Conservation (phyloP, 2,113 vertebrate genomes). For the Seriola aureovittata region DNA sequence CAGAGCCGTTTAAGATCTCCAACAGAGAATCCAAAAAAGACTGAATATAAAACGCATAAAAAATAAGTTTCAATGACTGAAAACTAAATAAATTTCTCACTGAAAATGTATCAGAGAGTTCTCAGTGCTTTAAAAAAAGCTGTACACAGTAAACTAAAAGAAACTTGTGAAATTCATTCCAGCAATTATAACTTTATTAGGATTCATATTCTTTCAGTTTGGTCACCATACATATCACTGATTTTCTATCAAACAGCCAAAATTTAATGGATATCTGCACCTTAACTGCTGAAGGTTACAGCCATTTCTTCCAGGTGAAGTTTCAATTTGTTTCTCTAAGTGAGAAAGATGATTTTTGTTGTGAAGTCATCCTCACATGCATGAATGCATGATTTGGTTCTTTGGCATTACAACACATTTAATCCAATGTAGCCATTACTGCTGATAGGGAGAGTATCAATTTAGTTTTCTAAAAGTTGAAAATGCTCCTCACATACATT, state of each 20-base stretch:
- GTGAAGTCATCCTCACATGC: slow-evolving; percentile 15
- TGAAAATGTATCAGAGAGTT: neutral
- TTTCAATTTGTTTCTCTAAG: neutral
- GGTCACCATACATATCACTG: slow-evolving; percentile 66
- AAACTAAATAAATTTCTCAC: neutral
- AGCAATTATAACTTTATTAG: slow-evolving; percentile 80
- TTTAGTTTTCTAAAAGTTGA: neutral
- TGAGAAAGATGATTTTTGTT: neutral
- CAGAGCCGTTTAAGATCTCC: too few relatives aligned
- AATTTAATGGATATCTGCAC: neutral
- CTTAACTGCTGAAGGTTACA: neutral
- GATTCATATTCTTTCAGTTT: slow-evolving; percentile 72
- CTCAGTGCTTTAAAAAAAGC: neutral
- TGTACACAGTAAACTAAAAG: neutral
- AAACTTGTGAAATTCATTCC: slow-evolving; percentile 49
- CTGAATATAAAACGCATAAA: neutral
- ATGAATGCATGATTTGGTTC: slow-evolving; percentile 56
- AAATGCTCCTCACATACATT: neutral
- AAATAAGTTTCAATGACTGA: neutral
- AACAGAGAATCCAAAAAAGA: neutral
- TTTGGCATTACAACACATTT: neutral
- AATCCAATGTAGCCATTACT: slow-evolving; percentile 10
- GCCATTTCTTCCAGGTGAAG: neutral
- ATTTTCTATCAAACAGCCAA: slow-evolving; percentile 47
- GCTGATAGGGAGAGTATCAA: neutral